These are phyloP conservation scores for Laupala kohalensis DNA, from an alignment of 1,140 invertebrate species.

Conservation along the genomic window DNA sequence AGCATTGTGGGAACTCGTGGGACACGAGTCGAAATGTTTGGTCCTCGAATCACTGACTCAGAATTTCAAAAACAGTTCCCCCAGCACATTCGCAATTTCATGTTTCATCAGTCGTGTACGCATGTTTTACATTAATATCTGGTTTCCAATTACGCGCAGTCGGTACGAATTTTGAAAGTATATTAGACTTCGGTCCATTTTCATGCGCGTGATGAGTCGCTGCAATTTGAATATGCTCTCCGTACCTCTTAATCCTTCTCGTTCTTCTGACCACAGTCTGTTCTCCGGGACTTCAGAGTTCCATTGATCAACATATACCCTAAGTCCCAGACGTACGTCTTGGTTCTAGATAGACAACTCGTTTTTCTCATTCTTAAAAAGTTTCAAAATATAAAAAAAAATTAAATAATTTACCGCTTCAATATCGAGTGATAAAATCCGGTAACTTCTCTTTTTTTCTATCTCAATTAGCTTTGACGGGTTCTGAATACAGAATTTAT, in stretches of 20 bases:
- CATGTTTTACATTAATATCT: not conserved
- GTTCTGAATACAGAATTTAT: no score
- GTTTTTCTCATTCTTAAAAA: no score
- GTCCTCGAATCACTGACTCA: no score
- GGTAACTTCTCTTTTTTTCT: no score
- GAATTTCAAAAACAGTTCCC: no score
- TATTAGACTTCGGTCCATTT: not conserved
- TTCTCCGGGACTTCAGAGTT: not conserved
- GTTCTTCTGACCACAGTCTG: not conserved
- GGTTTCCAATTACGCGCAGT: not conserved
- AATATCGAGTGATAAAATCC: no score
- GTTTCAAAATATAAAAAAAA: no score
- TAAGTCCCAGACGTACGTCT: not conserved
- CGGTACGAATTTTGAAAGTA: not conserved
- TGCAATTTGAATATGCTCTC: not conserved
- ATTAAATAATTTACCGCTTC: no score
- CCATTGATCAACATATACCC: not conserved
- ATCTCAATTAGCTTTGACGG: no score
- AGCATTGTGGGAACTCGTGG: no score
- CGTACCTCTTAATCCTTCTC: not conserved
- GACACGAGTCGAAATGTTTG: no score
- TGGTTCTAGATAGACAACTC: no score
- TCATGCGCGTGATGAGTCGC: not conserved
- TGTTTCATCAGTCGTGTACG: not conserved
- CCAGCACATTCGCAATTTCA: not conserved